These are phyloP conservation scores for Wiebesia pumilae DNA, from an alignment of 1,140 invertebrate species.

Conservation along the genomic window DNA sequence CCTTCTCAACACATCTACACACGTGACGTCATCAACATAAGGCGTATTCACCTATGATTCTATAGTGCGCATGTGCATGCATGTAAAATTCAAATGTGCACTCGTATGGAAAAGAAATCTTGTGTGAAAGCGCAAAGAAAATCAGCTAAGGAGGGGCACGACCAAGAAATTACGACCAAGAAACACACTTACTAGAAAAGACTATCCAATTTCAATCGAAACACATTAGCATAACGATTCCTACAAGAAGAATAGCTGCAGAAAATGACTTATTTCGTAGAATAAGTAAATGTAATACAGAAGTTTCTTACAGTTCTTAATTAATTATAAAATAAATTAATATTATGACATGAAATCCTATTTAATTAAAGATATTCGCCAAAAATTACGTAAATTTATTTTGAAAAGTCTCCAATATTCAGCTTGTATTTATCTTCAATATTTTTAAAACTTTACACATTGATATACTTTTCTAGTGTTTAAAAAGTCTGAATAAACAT, in stretches of 20 bases:
- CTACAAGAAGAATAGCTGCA: not conserved
- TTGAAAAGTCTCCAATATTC: too few species aligned
- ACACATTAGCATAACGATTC: slow-evolving; percentile 1
- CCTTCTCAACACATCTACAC: too few species aligned
- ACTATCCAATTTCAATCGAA: not conserved
- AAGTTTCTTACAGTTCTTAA: too few species aligned
- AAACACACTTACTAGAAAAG: slow-evolving; percentile 19
- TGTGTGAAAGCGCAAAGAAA: slow-evolving; percentile 16
- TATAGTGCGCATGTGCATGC: not conserved
- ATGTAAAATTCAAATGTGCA: not conserved
- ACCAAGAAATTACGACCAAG: slow-evolving; percentile 34
- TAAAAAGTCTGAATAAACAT: too few species aligned
- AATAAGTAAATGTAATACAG: too few species aligned
- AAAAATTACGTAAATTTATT: too few species aligned
- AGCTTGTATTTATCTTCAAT: too few species aligned
- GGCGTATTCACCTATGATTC: not conserved
- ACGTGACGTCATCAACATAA: not conserved
- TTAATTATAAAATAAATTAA: too few species aligned
- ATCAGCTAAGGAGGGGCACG: not conserved
- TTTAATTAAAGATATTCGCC: too few species aligned
- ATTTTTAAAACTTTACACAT: too few species aligned
- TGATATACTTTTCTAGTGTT: too few species aligned
- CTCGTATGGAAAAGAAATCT: not conserved
- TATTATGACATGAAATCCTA: too few species aligned
- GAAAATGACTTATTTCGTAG: not conserved